phyloP scores from a whole-genome alignment of 92 coral and sea anemone genomes.

The Virgularia gustaviana region DNA sequence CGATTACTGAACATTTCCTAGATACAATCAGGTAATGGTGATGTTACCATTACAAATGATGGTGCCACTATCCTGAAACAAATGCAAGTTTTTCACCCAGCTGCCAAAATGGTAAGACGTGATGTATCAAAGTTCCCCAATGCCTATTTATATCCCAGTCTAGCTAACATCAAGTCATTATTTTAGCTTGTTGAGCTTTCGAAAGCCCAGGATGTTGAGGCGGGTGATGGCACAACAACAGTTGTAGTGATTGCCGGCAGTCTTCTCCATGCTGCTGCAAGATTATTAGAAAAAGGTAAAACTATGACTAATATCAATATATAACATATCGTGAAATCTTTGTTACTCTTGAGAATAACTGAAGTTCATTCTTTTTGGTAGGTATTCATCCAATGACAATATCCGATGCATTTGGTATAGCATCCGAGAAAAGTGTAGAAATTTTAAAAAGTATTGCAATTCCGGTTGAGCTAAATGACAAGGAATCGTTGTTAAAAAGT shows the following conservation, averaged over 20 bases:
- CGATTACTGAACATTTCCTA: conserved; percentile 11
- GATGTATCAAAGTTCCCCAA: not conserved
- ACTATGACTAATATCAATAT: too few species aligned
- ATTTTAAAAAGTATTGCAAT: conserved; percentile 77
- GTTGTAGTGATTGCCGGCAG: conserved; percentile 97
- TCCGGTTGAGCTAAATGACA: conserved; percentile 85
- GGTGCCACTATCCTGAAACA: conserved; percentile 95
- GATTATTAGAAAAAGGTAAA: conserved; percentile 86
- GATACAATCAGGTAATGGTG: conserved; percentile 94
- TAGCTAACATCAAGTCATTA: not conserved
- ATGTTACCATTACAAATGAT: conserved; percentile 93
- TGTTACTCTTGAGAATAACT: too few species aligned
- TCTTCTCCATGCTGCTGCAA: conserved; percentile 86
- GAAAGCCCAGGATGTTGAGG: conserved; percentile 96
- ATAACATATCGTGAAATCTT: too few species aligned
- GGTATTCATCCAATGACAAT: conserved; percentile 95
- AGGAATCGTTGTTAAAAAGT: conserved; percentile 89
- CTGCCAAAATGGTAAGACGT: conserved; percentile 93
- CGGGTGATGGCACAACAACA: conserved; percentile 98
- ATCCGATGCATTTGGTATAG: conserved; percentile 88
- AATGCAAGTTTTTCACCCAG: conserved; percentile 96
- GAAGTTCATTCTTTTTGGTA: conserved; percentile 8
- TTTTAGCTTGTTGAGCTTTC: conserved; percentile 88
- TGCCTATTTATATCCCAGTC: not conserved
- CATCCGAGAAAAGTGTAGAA: conserved; percentile 80